phyloP scores from a whole-genome alignment of 2,113 vertebrate genomes.

The Polyodon spathula region DNA sequence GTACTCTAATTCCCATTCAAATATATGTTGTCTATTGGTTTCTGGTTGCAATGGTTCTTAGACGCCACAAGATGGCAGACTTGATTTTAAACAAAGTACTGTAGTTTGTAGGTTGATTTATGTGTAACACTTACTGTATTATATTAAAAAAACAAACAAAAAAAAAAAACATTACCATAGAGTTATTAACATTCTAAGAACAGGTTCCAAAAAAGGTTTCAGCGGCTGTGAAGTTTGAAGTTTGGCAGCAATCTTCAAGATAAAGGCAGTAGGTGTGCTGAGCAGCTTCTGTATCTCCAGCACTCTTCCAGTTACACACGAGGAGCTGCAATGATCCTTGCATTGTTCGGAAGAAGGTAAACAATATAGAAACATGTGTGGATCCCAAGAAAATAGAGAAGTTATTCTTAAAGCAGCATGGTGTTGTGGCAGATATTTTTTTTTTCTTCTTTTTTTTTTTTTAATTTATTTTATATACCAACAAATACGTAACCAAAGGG shows the following conservation, averaged over 20 bases:
- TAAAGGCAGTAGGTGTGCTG: constrained; percentile 60
- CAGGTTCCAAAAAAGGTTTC: not conserved
- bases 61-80: not conserved
- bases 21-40: no score
- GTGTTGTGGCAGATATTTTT: constrained; percentile 36
- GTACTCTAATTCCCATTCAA: no score
- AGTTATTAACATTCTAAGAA: not conserved
- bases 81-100: no score
- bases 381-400: no score
- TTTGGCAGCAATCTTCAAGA: constrained; percentile 3
- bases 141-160: not conserved
- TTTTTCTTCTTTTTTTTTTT: constrained; percentile 10
- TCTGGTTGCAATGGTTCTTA: not conserved
- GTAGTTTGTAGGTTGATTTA: no score
- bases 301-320: constrained; percentile 53
- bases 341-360: constrained; percentile 63
- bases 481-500: not conserved
- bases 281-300: constrained; percentile 62
- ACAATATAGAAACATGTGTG: no score
- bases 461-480: not conserved
- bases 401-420: constrained; percentile 4
- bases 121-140: not conserved
- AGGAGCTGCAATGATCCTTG: constrained; percentile 51
- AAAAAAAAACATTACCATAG: not conserved
- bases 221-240: not conserved